These are phyloP conservation scores for Gandaritis pyraliata DNA, from an alignment of 2,888 invertebrate species.

Conservation along the genomic window DNA sequence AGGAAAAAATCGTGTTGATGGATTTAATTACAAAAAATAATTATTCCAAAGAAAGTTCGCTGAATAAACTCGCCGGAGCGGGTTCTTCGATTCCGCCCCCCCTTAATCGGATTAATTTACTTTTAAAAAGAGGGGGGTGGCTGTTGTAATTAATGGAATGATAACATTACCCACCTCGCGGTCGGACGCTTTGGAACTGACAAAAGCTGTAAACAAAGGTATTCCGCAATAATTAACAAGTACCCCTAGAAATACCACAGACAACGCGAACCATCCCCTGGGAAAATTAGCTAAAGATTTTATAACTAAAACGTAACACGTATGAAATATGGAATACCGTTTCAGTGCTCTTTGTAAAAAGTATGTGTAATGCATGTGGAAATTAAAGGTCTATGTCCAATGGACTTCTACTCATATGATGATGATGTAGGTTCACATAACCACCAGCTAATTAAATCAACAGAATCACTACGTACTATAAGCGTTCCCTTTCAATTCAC, in stretches of 20 bases:
- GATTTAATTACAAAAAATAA: constrained; percentile 85
- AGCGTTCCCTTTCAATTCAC: too few species aligned
- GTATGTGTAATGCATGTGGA: too few species aligned
- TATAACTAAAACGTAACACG: too few species aligned
- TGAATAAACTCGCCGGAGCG: constrained; percentile 83
- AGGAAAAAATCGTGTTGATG: constrained; percentile 85
- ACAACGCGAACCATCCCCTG: background rate
- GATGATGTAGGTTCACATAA: too few species aligned
- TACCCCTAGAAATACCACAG: too few species aligned
- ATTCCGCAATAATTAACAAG: constrained; percentile 24
- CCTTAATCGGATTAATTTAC: constrained; percentile 84
- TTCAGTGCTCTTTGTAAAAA: too few species aligned
- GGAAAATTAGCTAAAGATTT: background rate
- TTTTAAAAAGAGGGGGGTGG: constrained; percentile 82
- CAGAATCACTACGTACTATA: too few species aligned
- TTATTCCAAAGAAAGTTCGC: constrained; percentile 83
- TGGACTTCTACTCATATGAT: too few species aligned
- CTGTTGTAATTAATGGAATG: constrained; percentile 84
- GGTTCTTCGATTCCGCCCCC: constrained; percentile 83
- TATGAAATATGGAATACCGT: too few species aligned
- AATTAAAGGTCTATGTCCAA: too few species aligned
- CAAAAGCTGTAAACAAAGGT: constrained; percentile 51
- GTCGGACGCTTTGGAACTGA: constrained; percentile 69
- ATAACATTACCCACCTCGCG: constrained; percentile 82
- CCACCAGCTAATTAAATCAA: too few species aligned